These are phyloP conservation scores for Epicauta chinensis DNA, from an alignment of 1,140 invertebrate species.

Conservation along the genomic window DNA sequence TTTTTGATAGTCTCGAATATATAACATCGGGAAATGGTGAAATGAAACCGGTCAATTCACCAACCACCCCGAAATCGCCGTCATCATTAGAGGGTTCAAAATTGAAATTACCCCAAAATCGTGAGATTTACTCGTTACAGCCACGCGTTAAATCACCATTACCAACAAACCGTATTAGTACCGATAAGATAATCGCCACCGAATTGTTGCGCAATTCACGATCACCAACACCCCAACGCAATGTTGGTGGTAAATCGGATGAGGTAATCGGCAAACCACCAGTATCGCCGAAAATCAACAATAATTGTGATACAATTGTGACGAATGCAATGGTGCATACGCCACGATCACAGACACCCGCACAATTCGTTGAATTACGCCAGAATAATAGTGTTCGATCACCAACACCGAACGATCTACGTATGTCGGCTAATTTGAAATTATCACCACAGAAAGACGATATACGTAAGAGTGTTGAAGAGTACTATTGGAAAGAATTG, in stretches of 20 bases:
- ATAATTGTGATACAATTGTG: slow-evolving; percentile 8
- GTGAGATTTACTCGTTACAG: slow-evolving; percentile 35
- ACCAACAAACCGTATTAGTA: slow-evolving; percentile 32
- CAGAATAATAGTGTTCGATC: slow-evolving; percentile 2
- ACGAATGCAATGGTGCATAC: slow-evolving; percentile 23
- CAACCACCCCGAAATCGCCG: slow-evolving; percentile 16
- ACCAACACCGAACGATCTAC: slow-evolving; percentile 17
- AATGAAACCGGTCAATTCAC: slow-evolving; percentile 1
- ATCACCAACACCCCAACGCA: slow-evolving; percentile 25
- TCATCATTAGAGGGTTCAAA: slow-evolving; percentile 32
- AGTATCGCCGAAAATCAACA: slow-evolving; percentile 13
- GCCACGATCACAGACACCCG: slow-evolving; percentile 5
- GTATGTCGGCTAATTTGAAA: slow-evolving; percentile 7
- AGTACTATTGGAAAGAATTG: slow-evolving; percentile 54
- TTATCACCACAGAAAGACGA: slow-evolving; percentile 36
- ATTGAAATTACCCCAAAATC: slow-evolving; percentile 34
- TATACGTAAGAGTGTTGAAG: slow-evolving; percentile 51
- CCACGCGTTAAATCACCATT: slow-evolving; percentile 39
- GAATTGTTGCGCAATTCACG: slow-evolving; percentile 33
- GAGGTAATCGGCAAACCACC: slow-evolving; percentile 17
- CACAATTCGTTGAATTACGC: not conserved
- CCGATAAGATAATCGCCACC: slow-evolving; percentile 40
- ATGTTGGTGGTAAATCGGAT: slow-evolving; percentile 19
- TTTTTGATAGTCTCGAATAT: slow-evolving; percentile 29
- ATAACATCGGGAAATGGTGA: not conserved